Evolutionary conservation across 2,888 invertebrate species (phyloP).

Genomic region (Torymus aiolomorphi): DNA sequence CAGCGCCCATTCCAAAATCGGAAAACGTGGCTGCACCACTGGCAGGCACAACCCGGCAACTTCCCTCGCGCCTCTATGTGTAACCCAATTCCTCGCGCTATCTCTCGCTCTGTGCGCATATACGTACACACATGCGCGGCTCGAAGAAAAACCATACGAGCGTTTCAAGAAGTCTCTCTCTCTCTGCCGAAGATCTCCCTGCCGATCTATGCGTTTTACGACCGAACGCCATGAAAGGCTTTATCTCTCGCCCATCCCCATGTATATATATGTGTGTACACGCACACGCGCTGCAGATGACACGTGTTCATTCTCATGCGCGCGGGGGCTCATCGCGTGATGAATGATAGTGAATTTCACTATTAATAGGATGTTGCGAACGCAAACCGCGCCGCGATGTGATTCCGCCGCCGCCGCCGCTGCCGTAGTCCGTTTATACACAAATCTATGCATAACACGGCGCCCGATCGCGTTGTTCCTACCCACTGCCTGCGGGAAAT

Average conservation of each 20-base stretch:
- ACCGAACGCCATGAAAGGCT: slow-evolving; percentile 51
- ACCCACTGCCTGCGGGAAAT: too few relatives aligned
- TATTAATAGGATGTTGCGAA: slow-evolving; percentile 57
- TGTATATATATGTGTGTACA: background rate
- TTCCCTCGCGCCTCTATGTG: background rate
- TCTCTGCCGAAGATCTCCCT: slow-evolving; percentile 28
- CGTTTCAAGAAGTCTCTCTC: slow-evolving; percentile 34
- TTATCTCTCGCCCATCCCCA: slow-evolving; percentile 17
- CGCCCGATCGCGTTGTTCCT: background rate
- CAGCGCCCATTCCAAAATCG: too few relatives aligned
- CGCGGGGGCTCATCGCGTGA: slow-evolving; percentile 53
- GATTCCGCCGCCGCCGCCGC: background rate
- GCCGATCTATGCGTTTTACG: slow-evolving; percentile 33
- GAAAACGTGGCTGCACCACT: too few relatives aligned
- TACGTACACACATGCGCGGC: background rate
- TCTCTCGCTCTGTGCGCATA: slow-evolving; percentile 5
- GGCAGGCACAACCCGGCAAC: too few relatives aligned
- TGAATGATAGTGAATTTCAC: slow-evolving; percentile 57
- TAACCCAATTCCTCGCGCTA: slow-evolving; percentile 41
- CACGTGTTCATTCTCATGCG: slow-evolving; percentile 55
- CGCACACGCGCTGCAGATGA: slow-evolving; percentile 44
- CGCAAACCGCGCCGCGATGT: slow-evolving; percentile 9
- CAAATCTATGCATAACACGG: slow-evolving; percentile 51
- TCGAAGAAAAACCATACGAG: slow-evolving; percentile 43
- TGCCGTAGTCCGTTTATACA: slow-evolving; percentile 19